Evolutionary conservation across 2,888 invertebrate genomes (phyloP), one percentile per base, ranked within the genome.

Genomic region (Lumbricus terrestris): DNA sequence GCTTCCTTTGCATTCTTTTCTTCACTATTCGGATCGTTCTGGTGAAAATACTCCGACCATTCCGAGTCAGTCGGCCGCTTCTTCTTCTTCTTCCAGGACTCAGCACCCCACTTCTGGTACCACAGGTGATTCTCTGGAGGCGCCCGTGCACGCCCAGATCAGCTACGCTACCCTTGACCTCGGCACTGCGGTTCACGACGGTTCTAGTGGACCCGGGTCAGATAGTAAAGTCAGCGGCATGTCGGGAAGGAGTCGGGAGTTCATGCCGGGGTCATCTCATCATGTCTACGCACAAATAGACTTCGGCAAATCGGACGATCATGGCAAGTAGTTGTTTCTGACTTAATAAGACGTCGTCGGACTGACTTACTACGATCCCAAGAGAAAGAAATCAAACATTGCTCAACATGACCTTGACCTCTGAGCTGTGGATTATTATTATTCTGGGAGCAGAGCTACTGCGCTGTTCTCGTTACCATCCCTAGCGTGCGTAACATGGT

Each of bases 271-370:
- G 20, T 34, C 85, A 15, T 37, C 34, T 85, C 85, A 16, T 4
- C 85, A 85, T 18, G 23, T 85, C 35, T 95, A 95, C 92, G 95
- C 95, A 42, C 92, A 94, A 91, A 95, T 95, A 88, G 95, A 95
- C 93, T 95, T 95, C 92, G 92, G 93, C 37, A 94, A 94, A 91
- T 94, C 94, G 3, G 95, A 94, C 92, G 94, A 93, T 40, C 90
- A 37, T 18, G 20, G 37, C 35, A 85, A 85, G 37, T 85, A 85
- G 23, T 85, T 35, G 69, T 69, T n/a, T 69, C 69, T 69, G 29
- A 69, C 69, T 29, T 69, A 69, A 69, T 8, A 69, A 6, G 8
- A 11, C 40, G 8, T 40, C 69, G 1, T 69, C 69, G 69, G n/a
- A 69, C 69, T 69, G 16, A 69, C 69, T 29, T n/a, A n/a, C n/a